Evolutionary conservation across 2,113 vertebrate genomes (phyloP), one percentile per base, ranked within the genome.

Genomic region (Paralichthys olivaceus): DNA sequence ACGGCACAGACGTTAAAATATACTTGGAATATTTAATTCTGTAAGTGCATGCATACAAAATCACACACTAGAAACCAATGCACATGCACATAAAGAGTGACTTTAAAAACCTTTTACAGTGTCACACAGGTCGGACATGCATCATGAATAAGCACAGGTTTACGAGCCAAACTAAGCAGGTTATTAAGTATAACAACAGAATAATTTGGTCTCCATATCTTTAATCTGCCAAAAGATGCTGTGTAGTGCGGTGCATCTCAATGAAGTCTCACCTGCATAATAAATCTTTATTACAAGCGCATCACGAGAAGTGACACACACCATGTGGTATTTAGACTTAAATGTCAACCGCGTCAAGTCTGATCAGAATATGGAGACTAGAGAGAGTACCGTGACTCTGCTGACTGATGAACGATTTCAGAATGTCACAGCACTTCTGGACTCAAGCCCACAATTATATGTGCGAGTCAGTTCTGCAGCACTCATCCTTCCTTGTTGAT

Each of bases 271-370:
- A 69, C 79, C 82, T 83, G 77, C 69, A 72, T 84, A 80, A 89
- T 89, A 69, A 84, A 84, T 92, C 87, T 80, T 90, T 89, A 86
- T 90, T 88, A 84, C 75, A 40, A 76, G 71, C 71, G 26, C 77
- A 90, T 84, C 84, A 85, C 75, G 54, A 45, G 71, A 76, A 79
- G 77, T 89, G 88, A 87, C 87, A 85, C 34, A 71, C 79, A 80
- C 74, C 83, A 79, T 82, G 86, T 90, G 86, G 89, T 90, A 89
- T 93, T 94, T 92, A 89, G 78, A 89, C 87, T 89, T 89, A 94
- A 94, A 93, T 93, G 87, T 81, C 92, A 91, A 51, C 82, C 79
- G 55, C 68, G 80, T 91, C 87, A 87, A 60, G 66, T 85, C 86
- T 89, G 86, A 93, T 90, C 71, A 88, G 78, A 82, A 87, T 80